phyloP scores from a whole-genome alignment of 2,888 invertebrate species.

The Cataglyphis albicans region DNA sequence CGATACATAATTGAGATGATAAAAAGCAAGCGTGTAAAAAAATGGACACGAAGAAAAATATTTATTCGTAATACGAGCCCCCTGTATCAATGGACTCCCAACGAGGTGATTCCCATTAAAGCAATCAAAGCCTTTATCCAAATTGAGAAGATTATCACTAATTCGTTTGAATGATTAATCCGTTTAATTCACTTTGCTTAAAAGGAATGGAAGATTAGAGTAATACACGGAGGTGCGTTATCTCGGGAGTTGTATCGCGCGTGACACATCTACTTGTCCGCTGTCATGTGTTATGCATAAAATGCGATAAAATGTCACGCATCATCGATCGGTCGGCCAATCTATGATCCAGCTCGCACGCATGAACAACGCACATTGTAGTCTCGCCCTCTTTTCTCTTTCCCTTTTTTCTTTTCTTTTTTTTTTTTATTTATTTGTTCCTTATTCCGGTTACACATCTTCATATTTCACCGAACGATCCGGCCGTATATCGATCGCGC shows the following conservation, averaged over 20 bases:
- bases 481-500: conserved; percentile 25
- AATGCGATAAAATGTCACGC: conserved; percentile 17
- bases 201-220: background rate
- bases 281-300: conserved; percentile 25
- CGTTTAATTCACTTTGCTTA: conserved; percentile 29
- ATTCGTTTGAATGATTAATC: conserved; percentile 21
- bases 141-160: conserved; percentile 17
- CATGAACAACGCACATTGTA: background rate
- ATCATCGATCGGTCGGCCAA: background rate
- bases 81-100: conserved; percentile 4
- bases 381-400: background rate
- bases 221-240: background rate
- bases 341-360: background rate
- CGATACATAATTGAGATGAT: conserved; percentile 12
- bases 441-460: background rate
- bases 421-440: background rate
- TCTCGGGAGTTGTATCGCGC: conserved; percentile 14
- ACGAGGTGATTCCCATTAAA: background rate
- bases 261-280: conserved; percentile 13
- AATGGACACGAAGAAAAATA: conserved; percentile 10
- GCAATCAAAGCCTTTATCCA: background rate
- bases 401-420: background rate
- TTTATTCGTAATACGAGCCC: conserved; percentile 11
- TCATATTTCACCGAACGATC: background rate
- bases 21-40: background rate